Evolutionary conservation across 2,113 vertebrate genomes (phyloP).

Genomic region (Aramus guarauna): DNA sequence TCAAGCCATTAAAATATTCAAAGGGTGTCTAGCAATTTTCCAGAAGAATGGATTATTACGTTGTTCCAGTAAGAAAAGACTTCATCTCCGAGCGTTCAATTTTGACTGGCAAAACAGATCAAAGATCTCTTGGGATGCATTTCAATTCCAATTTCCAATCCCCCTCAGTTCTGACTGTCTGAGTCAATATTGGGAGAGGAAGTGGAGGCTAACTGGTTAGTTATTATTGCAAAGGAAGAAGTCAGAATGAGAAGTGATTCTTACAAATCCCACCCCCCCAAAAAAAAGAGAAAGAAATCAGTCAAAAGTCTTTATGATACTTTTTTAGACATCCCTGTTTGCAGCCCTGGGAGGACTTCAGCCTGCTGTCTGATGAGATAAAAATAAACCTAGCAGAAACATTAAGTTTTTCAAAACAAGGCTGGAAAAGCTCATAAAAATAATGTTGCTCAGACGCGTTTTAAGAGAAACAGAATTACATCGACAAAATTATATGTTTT

Average conservation of each 20-base stretch:
- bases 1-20: conserved; percentile 3
- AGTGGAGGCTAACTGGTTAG: conserved; percentile 42
- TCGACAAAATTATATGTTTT: conserved; percentile 66
- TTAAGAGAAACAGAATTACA: conserved; percentile 58
- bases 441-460: conserved; percentile 59
- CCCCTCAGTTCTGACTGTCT: neutral
- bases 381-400: conserved; percentile 61
- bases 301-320: neutral
- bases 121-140: conserved; percentile 17
- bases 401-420: conserved; percentile 57
- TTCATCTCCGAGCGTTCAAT: neutral
- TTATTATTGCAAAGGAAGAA: conserved; percentile 28
- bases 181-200: conserved; percentile 56
- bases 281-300: neutral
- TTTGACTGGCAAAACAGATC: conserved; percentile 40
- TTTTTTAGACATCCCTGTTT: conserved; percentile 23
- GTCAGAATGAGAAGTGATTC: conserved; percentile 57
- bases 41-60: neutral
- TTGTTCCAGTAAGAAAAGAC: conserved; percentile 25
- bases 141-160: conserved; percentile 38
- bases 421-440: conserved; percentile 62
- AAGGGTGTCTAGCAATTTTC: neutral
- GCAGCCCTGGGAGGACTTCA: neutral
- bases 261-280: neutral
- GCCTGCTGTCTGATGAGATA: neutral